Base-by-base conservation (phyloP, 37 sponge, comb jelly and placozoan species). In the Aplysina aerophoba region DNA sequence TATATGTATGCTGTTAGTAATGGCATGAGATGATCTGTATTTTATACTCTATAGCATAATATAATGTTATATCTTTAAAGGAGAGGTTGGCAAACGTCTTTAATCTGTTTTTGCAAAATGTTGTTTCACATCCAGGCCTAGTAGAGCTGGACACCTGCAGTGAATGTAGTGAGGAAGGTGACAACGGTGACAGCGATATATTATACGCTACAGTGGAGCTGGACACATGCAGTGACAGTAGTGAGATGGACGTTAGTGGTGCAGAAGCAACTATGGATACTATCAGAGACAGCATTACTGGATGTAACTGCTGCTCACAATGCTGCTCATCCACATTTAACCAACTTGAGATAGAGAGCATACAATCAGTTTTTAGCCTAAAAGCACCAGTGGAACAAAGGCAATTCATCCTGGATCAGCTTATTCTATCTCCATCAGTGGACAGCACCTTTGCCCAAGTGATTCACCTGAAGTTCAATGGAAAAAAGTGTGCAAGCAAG, bases 91-190 rank as follows among this genome's bases (percentile, higher is more conserved):
- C 4, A 27, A 62, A 62, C 2, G 64, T 62, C 64, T 62, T 13
- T 27, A 62, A 11, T 11, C 12, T 13, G 4, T 62, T n/a, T n/a
- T n/a, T n/a, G n/a, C n/a, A n/a, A n/a, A n/a, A n/a, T n/a, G n/a
- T n/a, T n/a, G n/a, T n/a, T n/a, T n/a, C n/a, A n/a, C n/a, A n/a
- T n/a, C n/a, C n/a, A n/a, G n/a, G n/a, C n/a, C 41, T 75, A 1
- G 25, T 75, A 22, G 78, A 75, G 78, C 78, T 75, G 4, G 78
- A 75, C 78, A 75, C 78, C 78, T 75, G 78, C 53, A 75, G 53
- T 75, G 78, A 75, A 15, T 41, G 78, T 25, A 75, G 54, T 50
- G 44, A 50, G 2, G 63, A 69, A 15, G 6, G 33, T 11, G n/a
- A n/a, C n/a, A n/a, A n/a, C n/a, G n/a, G n/a, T n/a, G n/a, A n/a